These are phyloP conservation scores for Dryobota labecula DNA, from an alignment of 2,888 invertebrate species.

Conservation along the genomic window DNA sequence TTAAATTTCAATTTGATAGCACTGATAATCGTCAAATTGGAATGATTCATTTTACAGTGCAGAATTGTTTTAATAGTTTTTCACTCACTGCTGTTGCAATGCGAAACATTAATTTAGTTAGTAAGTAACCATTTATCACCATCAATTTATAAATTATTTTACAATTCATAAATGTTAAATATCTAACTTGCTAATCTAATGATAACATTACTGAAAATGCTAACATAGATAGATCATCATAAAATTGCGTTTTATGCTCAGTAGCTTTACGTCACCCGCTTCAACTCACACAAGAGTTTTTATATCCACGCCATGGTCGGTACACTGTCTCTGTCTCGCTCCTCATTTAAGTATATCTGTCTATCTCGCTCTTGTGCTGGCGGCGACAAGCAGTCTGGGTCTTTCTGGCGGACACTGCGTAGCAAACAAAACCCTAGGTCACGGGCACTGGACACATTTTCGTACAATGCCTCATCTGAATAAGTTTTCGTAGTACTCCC, in stretches of 20 bases:
- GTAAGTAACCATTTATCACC: conserved; percentile 17
- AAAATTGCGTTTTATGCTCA: conserved; percentile 79
- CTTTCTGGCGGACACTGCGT: conserved; percentile 81
- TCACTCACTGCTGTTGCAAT: conserved; percentile 18
- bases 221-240: conserved; percentile 77
- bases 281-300: conserved; percentile 77
- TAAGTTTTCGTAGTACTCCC: conserved; percentile 72
- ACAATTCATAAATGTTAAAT: conserved; percentile 34
- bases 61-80: conserved; percentile 7
- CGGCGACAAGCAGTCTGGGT: conserved; percentile 90
- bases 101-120: conserved; percentile 2
- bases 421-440: conserved; percentile 88
- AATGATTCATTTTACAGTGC: not conserved
- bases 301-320: conserved; percentile 80
- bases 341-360: conserved; percentile 69
- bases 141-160: conserved; percentile 25
- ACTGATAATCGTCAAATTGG: conserved; percentile 7
- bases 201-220: conserved; percentile 57
- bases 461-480: conserved; percentile 69
- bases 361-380: conserved; percentile 82
- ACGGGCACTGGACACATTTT: conserved; percentile 86
- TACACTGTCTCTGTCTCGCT: conserved; percentile 78
- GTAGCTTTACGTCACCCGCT: conserved; percentile 79
- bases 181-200: conserved; percentile 56
- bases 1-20: not conserved